Evolutionary conservation across 2,797 vertebrate species (phyloP), one percentile per base, ranked within the genome.

Genomic region (Danio aesculapii): DNA sequence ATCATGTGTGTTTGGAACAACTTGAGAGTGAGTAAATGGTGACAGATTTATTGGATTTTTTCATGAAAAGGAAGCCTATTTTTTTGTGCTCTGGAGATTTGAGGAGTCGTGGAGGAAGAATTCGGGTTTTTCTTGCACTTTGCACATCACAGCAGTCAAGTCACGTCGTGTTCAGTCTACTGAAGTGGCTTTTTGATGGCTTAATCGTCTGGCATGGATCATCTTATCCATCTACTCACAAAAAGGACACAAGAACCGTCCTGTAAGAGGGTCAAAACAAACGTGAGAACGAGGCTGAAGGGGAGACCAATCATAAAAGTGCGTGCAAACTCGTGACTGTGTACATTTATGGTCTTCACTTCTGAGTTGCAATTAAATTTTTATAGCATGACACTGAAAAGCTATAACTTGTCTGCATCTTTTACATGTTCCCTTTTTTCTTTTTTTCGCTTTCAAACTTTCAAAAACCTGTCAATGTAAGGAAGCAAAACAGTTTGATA

Each of bases 151-250:
- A 4, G 50, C 53, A 49, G 39, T 43, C 68, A 71, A 55, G 30
- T 62, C 10, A 69, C 6, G 19, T 64, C 11, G 49, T 61, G 44
- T 46, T 46, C 57, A 53, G 74, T 41, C 63, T 44, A 14, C 8
- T 10, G 58, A 77, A 78, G 44, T 82, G 64, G 21, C 46, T 74
- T 67, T 83, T 47, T 58, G 81, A 84, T 70, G 64, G 69, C 78
- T 73, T 85, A 83, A 85, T 82, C 52, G 50, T 19, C 71, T 64
- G 59, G 39, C 47, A 72, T 53, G 72, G 71, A 81, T 44, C 16
- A 49, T 77, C 74, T 30, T 43, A 19, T 47, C 50, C n/a, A 55
- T n/a, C 57, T 70, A 13, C 64, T 75, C 2, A 5, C 43, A 41
- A 7, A 79, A 47, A 71, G 5, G 66, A 75, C 57, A 57, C 39